Evolutionary conservation across 2,113 vertebrate species (phyloP).

Genomic region (Tylochromis polylepis): DNA sequence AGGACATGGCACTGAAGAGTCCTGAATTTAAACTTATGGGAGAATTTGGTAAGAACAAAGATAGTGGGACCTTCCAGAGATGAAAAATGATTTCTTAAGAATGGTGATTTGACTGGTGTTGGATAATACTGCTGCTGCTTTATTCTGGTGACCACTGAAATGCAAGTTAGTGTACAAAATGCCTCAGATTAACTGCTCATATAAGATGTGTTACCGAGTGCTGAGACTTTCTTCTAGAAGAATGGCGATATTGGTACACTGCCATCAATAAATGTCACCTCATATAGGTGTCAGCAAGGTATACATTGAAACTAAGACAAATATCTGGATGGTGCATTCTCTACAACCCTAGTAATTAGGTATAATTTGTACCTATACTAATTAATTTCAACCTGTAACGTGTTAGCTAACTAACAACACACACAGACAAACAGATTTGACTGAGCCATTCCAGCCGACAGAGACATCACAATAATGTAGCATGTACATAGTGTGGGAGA

Average conservation of each 20-base stretch:
- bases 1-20: rapidly evolving
- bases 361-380: neutral
- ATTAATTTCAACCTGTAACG: neutral
- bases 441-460: neutral
- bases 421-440: neutral
- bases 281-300: neutral
- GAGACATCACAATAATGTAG: neutral
- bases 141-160: neutral
- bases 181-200: neutral
- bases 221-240: neutral
- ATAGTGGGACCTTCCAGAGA: neutral
- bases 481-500: neutral
- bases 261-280: neutral
- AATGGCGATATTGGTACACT: neutral
- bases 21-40: neutral
- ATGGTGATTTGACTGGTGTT: neutral
- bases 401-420: neutral
- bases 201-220: neutral
- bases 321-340: neutral
- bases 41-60: neutral
- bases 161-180: neutral
- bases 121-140: neutral
- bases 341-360: neutral
- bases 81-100: neutral
- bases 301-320: neutral